These are phyloP conservation scores for Leucozona laternaria DNA, from an alignment of 2,888 invertebrate genomes.

Conservation along the genomic window DNA sequence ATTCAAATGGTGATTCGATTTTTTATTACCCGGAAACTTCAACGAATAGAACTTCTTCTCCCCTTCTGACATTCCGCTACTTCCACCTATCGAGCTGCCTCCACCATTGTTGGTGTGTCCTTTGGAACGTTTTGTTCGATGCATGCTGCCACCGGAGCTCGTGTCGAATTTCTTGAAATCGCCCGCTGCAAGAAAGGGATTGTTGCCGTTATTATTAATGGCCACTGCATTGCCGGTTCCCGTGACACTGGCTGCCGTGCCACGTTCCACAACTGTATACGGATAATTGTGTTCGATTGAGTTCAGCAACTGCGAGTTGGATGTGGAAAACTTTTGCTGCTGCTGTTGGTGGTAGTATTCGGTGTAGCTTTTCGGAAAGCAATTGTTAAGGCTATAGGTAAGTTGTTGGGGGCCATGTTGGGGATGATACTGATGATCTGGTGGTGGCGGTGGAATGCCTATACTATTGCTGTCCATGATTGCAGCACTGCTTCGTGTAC, in stretches of 20 bases:
- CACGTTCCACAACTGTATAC: constrained; percentile 80
- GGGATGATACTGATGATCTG: constrained; percentile 38
- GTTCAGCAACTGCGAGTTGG: constrained; percentile 79
- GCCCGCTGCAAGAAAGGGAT: constrained; percentile 81
- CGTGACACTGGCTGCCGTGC: constrained; percentile 57
- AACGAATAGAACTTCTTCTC: constrained; percentile 83
- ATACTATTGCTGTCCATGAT: constrained; percentile 59
- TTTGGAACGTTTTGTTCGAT: constrained; percentile 77
- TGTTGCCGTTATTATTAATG: constrained; percentile 78
- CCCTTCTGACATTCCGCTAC: constrained; percentile 77
- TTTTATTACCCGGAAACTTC: constrained; percentile 79
- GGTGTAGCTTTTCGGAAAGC: constrained; percentile 83
- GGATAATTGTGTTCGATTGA: constrained; percentile 81
- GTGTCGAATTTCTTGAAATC: constrained; percentile 82
- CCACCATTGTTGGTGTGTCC: constrained; percentile 38
- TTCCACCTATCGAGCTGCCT: constrained; percentile 46
- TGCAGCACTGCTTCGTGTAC: constrained; percentile 68
- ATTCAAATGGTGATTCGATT: constrained; percentile 75
- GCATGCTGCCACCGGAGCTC: constrained; percentile 77
- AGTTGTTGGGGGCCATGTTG: constrained; percentile 77
- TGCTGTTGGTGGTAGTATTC: constrained; percentile 82
- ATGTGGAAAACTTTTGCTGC: constrained; percentile 78
- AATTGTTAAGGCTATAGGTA: constrained; percentile 82
- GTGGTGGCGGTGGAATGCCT: constrained; percentile 76
- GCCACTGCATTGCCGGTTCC: constrained; percentile 70